Evolutionary conservation across 2,113 vertebrate species (phyloP).

Genomic region (Sinocyclocheilus anshuiensis): DNA sequence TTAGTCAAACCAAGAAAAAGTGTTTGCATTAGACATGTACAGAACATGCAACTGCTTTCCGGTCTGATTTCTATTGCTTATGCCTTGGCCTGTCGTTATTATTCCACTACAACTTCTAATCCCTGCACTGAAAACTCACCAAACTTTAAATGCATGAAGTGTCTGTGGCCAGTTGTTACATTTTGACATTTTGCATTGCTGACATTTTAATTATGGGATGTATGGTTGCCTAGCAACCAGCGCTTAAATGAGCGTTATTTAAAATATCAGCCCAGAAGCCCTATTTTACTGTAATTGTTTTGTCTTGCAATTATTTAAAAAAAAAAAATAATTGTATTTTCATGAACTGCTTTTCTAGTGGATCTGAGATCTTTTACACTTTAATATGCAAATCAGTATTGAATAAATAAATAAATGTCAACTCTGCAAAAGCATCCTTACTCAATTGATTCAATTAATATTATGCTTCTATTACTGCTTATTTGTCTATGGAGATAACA

Average conservation of each 20-base stretch:
- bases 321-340: too few species aligned
- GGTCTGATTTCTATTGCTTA: neutral
- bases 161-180: neutral
- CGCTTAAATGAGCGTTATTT: neutral
- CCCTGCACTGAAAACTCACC: neutral
- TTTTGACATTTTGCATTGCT: neutral
- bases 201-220: neutral
- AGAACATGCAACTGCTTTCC: neutral
- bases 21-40: slow-evolving; percentile 18
- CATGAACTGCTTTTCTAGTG: neutral
- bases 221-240: neutral
- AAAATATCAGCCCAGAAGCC: neutral
- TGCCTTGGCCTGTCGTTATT: neutral
- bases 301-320: neutral
- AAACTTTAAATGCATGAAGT: neutral
- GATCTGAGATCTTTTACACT: neutral
- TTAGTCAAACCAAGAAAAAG: neutral
- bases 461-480: neutral
- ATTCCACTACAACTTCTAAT: slow-evolving; percentile 8
- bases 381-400: neutral
- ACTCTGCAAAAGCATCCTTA: neutral
- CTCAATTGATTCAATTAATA: neutral
- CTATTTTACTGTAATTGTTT: neutral
- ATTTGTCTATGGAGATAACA: neutral
- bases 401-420: too few species aligned